Evolutionary conservation across 64 coral and sea anemone species (phyloP).

Genomic region (Platygyra sinensis): DNA sequence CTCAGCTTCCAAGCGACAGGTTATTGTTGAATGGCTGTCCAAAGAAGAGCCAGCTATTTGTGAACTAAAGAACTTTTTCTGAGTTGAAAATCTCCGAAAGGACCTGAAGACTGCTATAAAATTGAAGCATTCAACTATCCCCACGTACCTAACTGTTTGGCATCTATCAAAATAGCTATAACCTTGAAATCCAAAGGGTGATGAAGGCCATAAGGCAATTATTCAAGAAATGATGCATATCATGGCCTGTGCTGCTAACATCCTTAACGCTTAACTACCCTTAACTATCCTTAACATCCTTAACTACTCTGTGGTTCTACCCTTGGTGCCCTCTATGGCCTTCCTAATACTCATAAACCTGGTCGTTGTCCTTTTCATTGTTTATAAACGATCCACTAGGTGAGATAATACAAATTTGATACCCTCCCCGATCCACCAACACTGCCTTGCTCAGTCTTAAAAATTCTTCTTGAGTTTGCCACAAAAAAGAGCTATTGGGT

Average conservation of each 20-base stretch:
- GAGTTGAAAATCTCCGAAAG: conserved; percentile 46
- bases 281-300: no score
- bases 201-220: conserved; percentile 58
- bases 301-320: no score
- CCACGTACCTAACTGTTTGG: conserved; percentile 70
- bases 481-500: no score
- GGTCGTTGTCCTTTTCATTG: no score
- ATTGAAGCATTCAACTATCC: conserved; percentile 82
- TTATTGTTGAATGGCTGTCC: conserved; percentile 75
- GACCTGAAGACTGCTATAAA: conserved; percentile 69
- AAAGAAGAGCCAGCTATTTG: conserved; percentile 31
- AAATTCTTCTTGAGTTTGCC: no score
- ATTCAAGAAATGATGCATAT: conserved; percentile 88
- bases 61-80: conserved; percentile 46
- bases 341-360: no score
- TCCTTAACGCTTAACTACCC: conserved; percentile 82
- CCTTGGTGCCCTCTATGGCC: no score
- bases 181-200: conserved; percentile 42
- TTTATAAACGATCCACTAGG: no score
- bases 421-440: no score
- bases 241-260: conserved; percentile 76
- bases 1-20: conserved; percentile 57
- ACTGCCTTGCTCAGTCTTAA: no score
- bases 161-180: conserved; percentile 75
- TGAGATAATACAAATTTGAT: no score